These are phyloP conservation scores for Pelmatolapia mariae DNA, from an alignment of 2,113 vertebrate genomes.

Conservation along the genomic window DNA sequence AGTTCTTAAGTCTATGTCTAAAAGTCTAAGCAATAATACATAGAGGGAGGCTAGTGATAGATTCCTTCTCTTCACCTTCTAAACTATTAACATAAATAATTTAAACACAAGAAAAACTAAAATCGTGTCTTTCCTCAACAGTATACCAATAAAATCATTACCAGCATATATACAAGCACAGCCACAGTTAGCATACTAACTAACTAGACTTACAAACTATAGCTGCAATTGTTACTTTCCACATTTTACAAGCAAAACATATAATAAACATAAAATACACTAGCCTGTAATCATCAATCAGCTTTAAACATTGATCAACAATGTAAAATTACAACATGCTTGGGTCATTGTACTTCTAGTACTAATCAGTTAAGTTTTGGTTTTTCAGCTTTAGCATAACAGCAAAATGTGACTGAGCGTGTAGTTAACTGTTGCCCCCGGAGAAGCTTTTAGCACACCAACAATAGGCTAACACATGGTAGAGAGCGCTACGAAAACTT, in stretches of 20 bases:
- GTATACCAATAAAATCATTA: not conserved
- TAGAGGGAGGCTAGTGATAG: not conserved
- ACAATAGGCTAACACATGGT: not conserved
- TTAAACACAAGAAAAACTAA: not conserved
- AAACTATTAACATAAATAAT: not conserved
- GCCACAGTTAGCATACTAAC: not conserved
- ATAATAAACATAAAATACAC: not conserved
- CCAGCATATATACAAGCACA: not conserved
- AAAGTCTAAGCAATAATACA: not conserved
- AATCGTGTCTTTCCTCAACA: not conserved
- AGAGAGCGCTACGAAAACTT: fast-evolving
- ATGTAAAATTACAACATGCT: not conserved
- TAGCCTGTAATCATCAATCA: not conserved
- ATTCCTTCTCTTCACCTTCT: not conserved
- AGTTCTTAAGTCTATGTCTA: not conserved
- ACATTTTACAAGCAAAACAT: not conserved
- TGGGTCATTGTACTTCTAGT: not conserved
- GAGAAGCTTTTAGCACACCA: not conserved
- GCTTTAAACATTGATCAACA: not conserved
- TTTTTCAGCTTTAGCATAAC: not conserved
- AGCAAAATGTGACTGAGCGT: not conserved
- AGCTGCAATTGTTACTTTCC: not conserved
- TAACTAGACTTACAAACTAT: not conserved
- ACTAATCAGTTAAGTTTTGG: not conserved
- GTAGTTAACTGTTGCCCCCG: not conserved